Evolutionary conservation across 2,888 invertebrate genomes (phyloP), one percentile per base, ranked within the genome.

Genomic region (Rhingia campestris): DNA sequence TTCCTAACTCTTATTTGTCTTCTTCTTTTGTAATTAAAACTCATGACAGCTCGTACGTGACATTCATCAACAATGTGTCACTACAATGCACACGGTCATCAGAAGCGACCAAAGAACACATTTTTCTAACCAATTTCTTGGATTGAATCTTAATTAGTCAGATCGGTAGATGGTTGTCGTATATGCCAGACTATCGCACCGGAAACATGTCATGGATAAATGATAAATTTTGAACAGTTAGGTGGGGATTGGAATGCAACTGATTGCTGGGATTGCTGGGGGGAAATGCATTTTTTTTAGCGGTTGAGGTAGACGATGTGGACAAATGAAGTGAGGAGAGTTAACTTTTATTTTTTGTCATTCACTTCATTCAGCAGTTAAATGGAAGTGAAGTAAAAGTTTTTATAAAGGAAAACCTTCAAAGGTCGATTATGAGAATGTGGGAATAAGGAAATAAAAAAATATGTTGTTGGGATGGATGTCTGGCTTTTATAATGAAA

Each of bases 111-210:
- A 43, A 22, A 64, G 12, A 35, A 41, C 61, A 67, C 1, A 22
- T 2, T 22, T 70, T 39, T 64, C 76, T 81, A 66, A 64, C 59
- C 66, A 66, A 81, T 76, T 76, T 81, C 81, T 81, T 81, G 81
- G 73, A 73, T 77, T 82, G 82, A 82, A 82, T 82, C 77, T 82
- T 82, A 82, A 82, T 82, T 82, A 77, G 37, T 67, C 58, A 58
- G 64, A 76, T 72, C 54, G 69, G n/a, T 43, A 9, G 49, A 49
- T 47, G 47, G 53, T 22, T 43, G 33, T 49, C 22, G 53, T 56
- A 10, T 53, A 37, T 43, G 35, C 66, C 63, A 82, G 82, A 74
- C 77, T 45, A 73, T 64, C 64, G 64, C 82, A 79, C 82, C 77
- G 82, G 82, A 82, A 82, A 77, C 67, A 79, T 79, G 82, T 74